Evolutionary conservation across 2,888 invertebrate species (phyloP), one percentile per base, ranked within the genome.

Genomic region (Syritta pipiens): DNA sequence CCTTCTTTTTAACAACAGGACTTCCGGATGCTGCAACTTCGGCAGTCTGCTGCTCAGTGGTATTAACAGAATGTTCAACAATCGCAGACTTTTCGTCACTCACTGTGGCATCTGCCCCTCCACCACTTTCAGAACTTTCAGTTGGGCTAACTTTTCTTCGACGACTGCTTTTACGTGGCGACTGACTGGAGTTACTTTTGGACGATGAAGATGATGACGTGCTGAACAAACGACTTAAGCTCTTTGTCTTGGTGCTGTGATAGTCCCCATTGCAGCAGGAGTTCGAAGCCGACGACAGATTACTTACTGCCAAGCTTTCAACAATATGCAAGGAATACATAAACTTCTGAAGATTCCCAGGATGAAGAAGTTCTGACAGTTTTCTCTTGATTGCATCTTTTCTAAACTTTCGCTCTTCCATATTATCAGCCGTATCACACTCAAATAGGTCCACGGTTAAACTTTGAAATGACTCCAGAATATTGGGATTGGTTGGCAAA

Each of bases 261-360:
- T 65, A 65, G 20, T 76, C 76, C 7, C 71, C 76, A 26, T 81
- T 81, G 30, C 76, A 76, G 28, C 79, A 79, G 14, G 48, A 42
- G 7, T 55, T 49, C 6, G 79, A 60, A 28, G 82, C 81, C 20
- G 84, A 83, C 1, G 84, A 81, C 10, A 84, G 84, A 65, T 86
- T 86, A 60, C 85, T 86, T 2, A 88, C 69, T 0, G 88, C 91
- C 19, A 95, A 89, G 30, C 93, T 93, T 86, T 96, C 96, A 0
- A 97, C 95, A 82, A 97, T 97, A 87, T 97, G 97, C 74, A 97
- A 89, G 0, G 96, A 96, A 87, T 98, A 98, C 96, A 97, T 97
- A 57, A 98, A 92, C 86, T 97, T 97, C 88, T 97, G 97, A 0
- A 97, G 95, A 86, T 96, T 96, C 22, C 93, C 93, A 0, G 97